These are phyloP conservation scores for Myzus persicae DNA, from an alignment of 1,140 invertebrate genomes.

Conservation along the genomic window DNA sequence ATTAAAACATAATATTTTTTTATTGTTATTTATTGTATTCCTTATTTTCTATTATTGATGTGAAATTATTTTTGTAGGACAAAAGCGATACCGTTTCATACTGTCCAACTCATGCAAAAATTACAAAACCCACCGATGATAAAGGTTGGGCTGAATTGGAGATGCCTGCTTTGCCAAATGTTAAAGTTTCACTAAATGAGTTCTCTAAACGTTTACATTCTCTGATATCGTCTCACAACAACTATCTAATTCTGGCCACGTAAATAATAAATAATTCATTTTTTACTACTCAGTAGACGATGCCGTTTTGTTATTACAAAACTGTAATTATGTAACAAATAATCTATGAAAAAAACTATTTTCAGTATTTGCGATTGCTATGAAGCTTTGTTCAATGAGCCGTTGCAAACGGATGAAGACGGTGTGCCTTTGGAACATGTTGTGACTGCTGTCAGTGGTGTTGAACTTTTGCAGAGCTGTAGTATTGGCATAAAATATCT, in stretches of 20 bases:
- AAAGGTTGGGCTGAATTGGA: conserved; percentile 81
- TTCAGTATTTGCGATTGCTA: conserved; percentile 81
- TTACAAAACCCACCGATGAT: conserved; percentile 62
- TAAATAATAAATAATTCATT: conserved; percentile 62
- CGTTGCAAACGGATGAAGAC: conserved; percentile 68
- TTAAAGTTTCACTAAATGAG: conserved; percentile 73
- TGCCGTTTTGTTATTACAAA: background rate
- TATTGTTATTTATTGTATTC: background rate
- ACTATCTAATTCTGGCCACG: conserved; percentile 77
- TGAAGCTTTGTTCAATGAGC: conserved; percentile 71
- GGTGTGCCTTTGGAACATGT: conserved; percentile 87
- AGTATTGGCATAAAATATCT: conserved; percentile 67
- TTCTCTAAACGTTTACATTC: conserved; percentile 73
- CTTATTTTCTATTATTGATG: background rate
- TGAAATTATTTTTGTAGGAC: conserved; percentile 36
- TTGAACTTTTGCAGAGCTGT: conserved; percentile 71
- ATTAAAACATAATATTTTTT: background rate
- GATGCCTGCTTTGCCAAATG: conserved; percentile 74
- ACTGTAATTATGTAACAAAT: background rate
- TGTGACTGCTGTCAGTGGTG: conserved; percentile 80
- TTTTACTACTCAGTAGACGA: background rate
- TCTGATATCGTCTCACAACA: conserved; percentile 75
- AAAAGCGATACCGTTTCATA: conserved; percentile 65
- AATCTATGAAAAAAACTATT: conserved; percentile 45
- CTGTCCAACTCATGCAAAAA: conserved; percentile 71